Evolutionary conservation across 2,797 vertebrate genomes (phyloP).

Genomic region (Anguilla pacifica): DNA sequence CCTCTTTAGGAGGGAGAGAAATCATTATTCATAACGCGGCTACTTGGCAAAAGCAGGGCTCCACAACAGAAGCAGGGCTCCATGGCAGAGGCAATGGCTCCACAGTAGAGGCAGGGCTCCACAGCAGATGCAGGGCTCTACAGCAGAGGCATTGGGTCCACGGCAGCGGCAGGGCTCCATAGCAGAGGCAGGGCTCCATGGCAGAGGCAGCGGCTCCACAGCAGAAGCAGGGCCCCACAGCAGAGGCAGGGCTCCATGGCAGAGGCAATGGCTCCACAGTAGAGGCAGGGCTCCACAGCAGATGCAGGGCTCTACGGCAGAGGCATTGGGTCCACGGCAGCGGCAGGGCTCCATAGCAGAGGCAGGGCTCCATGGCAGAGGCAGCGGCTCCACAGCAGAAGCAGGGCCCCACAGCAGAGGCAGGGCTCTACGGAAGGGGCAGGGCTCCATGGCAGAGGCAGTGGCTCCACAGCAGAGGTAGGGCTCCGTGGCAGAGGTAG

Average conservation of each 20-base stretch:
- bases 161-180: slow-evolving; percentile 17
- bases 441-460: slow-evolving; percentile 29
- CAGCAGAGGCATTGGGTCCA: too few relatives aligned
- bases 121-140: slow-evolving; percentile 34
- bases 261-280: slow-evolving; percentile 17
- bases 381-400: slow-evolving; percentile 25
- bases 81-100: slow-evolving; percentile 25
- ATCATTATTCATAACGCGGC: slow-evolving; percentile 60
- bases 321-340: too few relatives aligned
- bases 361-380: slow-evolving; percentile 1
- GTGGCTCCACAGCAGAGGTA: neutral
- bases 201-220: too few relatives aligned
- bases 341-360: slow-evolving; percentile 30
- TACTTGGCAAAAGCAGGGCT: slow-evolving; percentile 48
- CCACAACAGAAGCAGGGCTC: slow-evolving; percentile 36
- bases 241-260: slow-evolving; percentile 30
- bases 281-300: slow-evolving; percentile 3
- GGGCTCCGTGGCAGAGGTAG: too few relatives aligned
- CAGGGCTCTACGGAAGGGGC: slow-evolving; percentile 28
- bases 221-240: slow-evolving; percentile 35
- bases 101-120: slow-evolving; percentile 24
- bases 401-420: slow-evolving; percentile 29
- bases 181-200: slow-evolving; percentile 23
- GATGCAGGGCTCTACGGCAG: slow-evolving; percentile 30
- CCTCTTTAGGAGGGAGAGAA: slow-evolving; percentile 38